Base-by-base conservation (phyloP, 2,113 vertebrate genomes). In the Zapornia atra region DNA sequence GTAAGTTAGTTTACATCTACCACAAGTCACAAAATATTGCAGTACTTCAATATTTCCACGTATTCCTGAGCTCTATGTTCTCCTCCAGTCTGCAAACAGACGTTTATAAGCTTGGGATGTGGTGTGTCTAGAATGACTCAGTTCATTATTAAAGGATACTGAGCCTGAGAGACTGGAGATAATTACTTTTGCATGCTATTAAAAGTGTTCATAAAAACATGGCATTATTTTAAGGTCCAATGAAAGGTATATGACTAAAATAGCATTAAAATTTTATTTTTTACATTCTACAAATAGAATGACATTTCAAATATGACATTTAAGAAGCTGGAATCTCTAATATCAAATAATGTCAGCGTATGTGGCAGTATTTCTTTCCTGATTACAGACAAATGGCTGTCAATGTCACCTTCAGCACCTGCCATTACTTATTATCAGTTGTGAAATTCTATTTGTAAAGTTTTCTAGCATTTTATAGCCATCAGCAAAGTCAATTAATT, bases 401-500 rank as follows among this genome's bases (percentile, higher is more conserved):
- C 93, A 93, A 82, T 92, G 94, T 97, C 96, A 97, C 96, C 93
- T 97, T 96, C 84, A 94, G 86, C 80, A 94, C 82, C 77, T 92
- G 82, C 72, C 73, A 26, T 61, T 90, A 18, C 84, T 94, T 94
- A 50, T 91, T 91, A 94, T 51, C 85, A 36, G 65, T 93, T 72
- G 64, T 53, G 78, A 60, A 91, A 82, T 48, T 68, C 76, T 61
- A 31, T 59, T 92, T 56, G 79, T 53, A 60, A 68, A 88, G 57
- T 86, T 93, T 29, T 51, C 78, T n/a, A 88, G 60, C 68, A 33
- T 80, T 95, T 96, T 94, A 65, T 34, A 81, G 93, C 92, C 90
- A 96, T 95, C 92, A 96, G 95, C 82, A 92, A 96, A 96, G 96
- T 70, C 76, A 72, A 83, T 94, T 97, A 97, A 96, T 92, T 92